These are phyloP conservation scores for Apeira syringaria DNA, from an alignment of 2,888 invertebrate species.

Conservation along the genomic window DNA sequence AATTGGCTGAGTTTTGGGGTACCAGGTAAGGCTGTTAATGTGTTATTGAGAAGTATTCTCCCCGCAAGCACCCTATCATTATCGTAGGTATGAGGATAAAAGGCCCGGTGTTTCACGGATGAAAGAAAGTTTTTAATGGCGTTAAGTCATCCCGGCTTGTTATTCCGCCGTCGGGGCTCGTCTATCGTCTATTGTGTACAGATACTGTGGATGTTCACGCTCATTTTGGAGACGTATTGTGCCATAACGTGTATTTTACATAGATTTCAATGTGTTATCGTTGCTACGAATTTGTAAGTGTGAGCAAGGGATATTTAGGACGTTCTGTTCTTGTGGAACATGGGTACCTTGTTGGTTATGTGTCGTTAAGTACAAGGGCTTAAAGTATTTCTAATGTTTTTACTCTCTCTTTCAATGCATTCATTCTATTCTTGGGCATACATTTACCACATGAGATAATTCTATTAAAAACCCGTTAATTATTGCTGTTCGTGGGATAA, in stretches of 20 bases:
- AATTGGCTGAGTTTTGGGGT: constrained; percentile 33
- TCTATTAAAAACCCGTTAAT: too few relatives aligned
- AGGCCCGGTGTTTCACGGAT: constrained; percentile 49
- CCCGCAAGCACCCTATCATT: constrained; percentile 65
- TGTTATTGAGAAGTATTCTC: constrained; percentile 61
- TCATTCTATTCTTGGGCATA: too few relatives aligned
- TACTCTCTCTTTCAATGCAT: too few relatives aligned
- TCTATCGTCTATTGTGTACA: constrained; percentile 22
- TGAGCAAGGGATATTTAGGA: background rate
- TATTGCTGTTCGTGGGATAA: too few relatives aligned
- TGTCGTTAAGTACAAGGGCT: too few relatives aligned
- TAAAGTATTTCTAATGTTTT: too few relatives aligned
- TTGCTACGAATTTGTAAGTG: background rate
- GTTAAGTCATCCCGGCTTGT: constrained; percentile 41
- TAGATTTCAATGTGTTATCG: constrained; percentile 17
- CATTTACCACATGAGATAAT: too few relatives aligned
- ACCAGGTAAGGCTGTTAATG: constrained; percentile 50
- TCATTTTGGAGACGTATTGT: constrained; percentile 29
- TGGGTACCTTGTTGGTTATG: too few relatives aligned
- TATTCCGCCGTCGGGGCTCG: constrained; percentile 33
- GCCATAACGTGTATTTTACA: constrained; percentile 15
- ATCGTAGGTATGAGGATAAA: constrained; percentile 63
- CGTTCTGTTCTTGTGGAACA: too few relatives aligned
- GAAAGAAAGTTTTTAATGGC: constrained; percentile 55
- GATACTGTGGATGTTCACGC: constrained; percentile 27